Base-by-base conservation (phyloP, 2,113 vertebrate genomes). In the Lophius piscatorius region DNA sequence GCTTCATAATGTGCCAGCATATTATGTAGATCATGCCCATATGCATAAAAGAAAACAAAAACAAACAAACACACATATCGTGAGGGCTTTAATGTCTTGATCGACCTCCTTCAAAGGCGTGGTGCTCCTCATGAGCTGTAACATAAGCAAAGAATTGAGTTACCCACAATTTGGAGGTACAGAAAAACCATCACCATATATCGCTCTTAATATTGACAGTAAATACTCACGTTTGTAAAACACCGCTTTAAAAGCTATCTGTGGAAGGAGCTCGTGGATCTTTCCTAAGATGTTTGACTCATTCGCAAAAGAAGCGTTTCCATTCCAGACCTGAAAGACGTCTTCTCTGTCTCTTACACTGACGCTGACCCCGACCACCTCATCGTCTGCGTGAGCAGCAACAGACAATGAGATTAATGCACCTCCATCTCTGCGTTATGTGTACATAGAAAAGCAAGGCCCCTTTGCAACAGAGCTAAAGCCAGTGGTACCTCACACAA, bases 191-290 rank as follows among this genome's bases (percentile, higher is more conserved):
- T 16, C 1, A 22, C 17, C 4, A 28, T 6, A 35, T 6, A 39
- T 8, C 1, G 24, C 5, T 6, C 18, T 13, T 29, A 21, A 23
- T 12, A 23, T 9, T 17, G 11, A 13, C 12, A 45, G 16, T 22
- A 68, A 63, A 86, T 68, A 95, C 96, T 97, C 84, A 98, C 97
- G 90, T 85, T 98, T 98, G 91, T 98, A 98, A 92, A 99, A 99
- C 58, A 94, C 93, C 0, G 91, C 94, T 93, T 96, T 98, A 88
- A 99, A 98, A 74, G 92, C 74, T 0, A 90, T 92, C 59, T 92
- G 89, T 56, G 96, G 96, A 70, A 98, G 93, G 66, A 98, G 96
- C 76, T 95, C 89, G 8, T 94, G 85, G 75, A 99, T 94, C 83
- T 94, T 95, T 61, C 93, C 92, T 79, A 97, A 68, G 81, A 99